Evolutionary conservation across 1,140 invertebrate species (phyloP), one percentile per base, ranked within the genome.

Genomic region (Nixonia krombeini): DNA sequence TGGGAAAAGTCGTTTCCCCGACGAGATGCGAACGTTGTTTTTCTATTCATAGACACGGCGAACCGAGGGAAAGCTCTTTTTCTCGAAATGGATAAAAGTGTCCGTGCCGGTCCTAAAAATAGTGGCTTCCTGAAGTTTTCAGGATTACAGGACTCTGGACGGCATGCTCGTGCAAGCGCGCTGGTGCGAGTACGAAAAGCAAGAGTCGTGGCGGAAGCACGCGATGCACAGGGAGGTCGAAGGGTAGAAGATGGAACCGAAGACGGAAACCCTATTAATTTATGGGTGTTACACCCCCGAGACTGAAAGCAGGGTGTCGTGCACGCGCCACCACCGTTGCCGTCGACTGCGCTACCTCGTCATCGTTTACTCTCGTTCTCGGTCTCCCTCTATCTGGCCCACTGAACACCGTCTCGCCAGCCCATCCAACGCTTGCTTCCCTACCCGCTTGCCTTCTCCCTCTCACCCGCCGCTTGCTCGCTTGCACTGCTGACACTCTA

Each of bases 241-340:
- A 12, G 45, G 44, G 68, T 31, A 41, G 71, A 52, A 53, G 18
- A 44, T 44, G 62, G 56, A 72, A 78, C 70, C 68, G 59, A 78
- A 80, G 81, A 80, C 73, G 74, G 79, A 83, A 81, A 66, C 75
- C 74, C 75, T 76, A 78, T 80, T 83, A 83, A 83, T 82, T 84
- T 84, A 81, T 79, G 81, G 78, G 68, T 71, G 74, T 74, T 73
- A 75, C 76, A 71, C 72, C 73, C 64, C 74, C 75, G 73, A 78
- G 79, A 79, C 68, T 73, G 68, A 76, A n/a, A 80, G 73, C 72
- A 74, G 75, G 70, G 70, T 73, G 77, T 72, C 58, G 73, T 77
- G 79, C 82, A 84, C 81, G 79, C 81, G 82, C 74, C 80, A 73
- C 66, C n/a, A n/a, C n/a, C n/a, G n/a, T n/a, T n/a, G n/a, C n/a